Evolutionary conservation across 2,888 invertebrate species (phyloP), one percentile per base, ranked within the genome.

Genomic region (Ochlodes sylvanus): DNA sequence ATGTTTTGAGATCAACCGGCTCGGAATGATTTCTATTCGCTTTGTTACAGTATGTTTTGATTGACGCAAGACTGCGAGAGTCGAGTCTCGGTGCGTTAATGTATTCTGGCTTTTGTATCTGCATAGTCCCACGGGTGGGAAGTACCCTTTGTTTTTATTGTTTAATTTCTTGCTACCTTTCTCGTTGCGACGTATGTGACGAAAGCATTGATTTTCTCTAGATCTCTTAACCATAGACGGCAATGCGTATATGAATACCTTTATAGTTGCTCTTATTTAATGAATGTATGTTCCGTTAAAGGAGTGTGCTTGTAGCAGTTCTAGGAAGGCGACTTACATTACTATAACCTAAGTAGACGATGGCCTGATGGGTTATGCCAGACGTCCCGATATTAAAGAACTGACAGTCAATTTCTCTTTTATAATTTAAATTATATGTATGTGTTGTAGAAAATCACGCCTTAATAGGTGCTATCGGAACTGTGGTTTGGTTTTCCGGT

Each of bases 31-130:
- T 81, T 73, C 74, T 71, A 72, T 75, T 72, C 75, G 64, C 61
- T 68, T 72, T 65, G 17, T 62, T 64, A 41, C 55, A 65, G 75
- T 77, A 77, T 89, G 86, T 90, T 89, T 86, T 88, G 89, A 89
- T 89, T 87, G 83, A 88, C 81, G 77, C 78, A 71, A 73, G 68
- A 68, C 44, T 44, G 27, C 27, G 27, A 27, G 27, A 27, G 27
- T 27, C 2, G 27, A 68, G 71, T 64, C 83, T 79, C 69, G 71
- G 74, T 71, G 68, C 70, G 72, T 76, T 85, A 86, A 88, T 86
- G 75, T 85, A 87, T 87, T 84, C 80, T 80, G 78, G 72, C 77
- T 78, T 75, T 77, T 81, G 77, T 63, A 77, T 80, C 79, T 77
- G 79, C 80, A 76, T 80, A 61, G 67, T 67, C 67, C 60, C 67